A percentile compares a stretch with the other conserved stretches of the same genome.
phyloP scores from a whole-genome alignment of 2,797 vertebrate genomes.

The Chelon auratus region DNA sequence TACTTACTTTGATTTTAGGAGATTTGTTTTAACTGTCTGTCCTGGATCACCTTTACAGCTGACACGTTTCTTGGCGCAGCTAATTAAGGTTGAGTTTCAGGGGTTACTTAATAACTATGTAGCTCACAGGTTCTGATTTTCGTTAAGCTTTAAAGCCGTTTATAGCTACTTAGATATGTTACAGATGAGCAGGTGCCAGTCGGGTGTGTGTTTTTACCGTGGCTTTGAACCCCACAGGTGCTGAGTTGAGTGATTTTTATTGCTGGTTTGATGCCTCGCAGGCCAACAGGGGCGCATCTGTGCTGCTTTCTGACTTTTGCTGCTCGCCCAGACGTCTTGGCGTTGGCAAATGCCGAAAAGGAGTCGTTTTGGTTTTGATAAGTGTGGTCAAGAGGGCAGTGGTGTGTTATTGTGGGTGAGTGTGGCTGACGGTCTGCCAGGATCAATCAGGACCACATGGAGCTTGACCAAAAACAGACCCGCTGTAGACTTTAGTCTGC shows the following conservation, averaged over 20 bases:
- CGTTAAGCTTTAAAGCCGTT: constrained; percentile 55
- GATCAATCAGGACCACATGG: constrained; percentile 45
- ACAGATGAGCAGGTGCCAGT: constrained; percentile 64
- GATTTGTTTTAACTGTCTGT: constrained; percentile 26
- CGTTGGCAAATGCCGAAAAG: constrained; percentile 27
- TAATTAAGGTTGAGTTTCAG: constrained; percentile 26
- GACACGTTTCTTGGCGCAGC: constrained; percentile 4
- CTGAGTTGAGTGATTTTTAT: constrained; percentile 50
- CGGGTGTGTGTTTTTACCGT: constrained; percentile 47
- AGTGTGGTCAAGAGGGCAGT: constrained; percentile 12
- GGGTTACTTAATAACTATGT: constrained; percentile 31
- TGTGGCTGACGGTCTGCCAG: constrained; percentile 51
- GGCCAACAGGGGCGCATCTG: constrained; percentile 55
- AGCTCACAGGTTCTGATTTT: constrained; percentile 57
- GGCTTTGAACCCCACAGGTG: constrained; percentile 66
- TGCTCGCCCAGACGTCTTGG: constrained; percentile 13
- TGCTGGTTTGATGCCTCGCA: constrained; percentile 40
- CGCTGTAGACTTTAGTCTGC: constrained; percentile 7
- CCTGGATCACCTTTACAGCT: constrained; percentile 26
- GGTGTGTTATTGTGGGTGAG: constrained; percentile 44
- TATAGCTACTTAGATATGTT: constrained; percentile 50
- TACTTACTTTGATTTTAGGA: constrained; percentile 20
- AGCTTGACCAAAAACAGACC: constrained; percentile 52
- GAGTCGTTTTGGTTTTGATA: constrained; percentile 33
- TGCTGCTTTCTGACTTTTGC: constrained; percentile 15